Conservation (phyloP, 2,888 invertebrate genomes). For the Leptopilina drosophilae region DNA sequence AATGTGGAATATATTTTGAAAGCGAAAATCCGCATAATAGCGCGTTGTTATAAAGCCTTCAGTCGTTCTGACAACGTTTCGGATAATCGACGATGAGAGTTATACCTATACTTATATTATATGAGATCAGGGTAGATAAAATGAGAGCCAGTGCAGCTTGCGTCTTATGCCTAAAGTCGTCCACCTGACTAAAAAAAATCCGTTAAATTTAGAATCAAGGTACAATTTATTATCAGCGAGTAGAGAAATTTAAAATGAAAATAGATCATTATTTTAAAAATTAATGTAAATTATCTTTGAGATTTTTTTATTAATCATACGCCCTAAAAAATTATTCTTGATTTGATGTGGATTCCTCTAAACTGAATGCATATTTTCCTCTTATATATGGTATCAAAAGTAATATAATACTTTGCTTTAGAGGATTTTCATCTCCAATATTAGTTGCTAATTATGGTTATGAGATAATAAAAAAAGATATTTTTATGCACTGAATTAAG, state of each 20-base stretch:
- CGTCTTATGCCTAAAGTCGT: conserved; percentile 56
- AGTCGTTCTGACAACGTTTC: conserved; percentile 64
- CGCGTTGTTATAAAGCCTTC: conserved; percentile 56
- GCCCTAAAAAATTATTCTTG: too few relatives aligned
- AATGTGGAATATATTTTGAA: not conserved
- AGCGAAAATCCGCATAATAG: conserved; percentile 53
- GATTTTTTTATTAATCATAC: too few relatives aligned
- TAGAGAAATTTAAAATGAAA: not conserved
- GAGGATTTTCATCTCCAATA: too few relatives aligned
- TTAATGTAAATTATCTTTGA: too few relatives aligned
- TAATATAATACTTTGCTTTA: too few relatives aligned
- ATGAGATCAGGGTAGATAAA: conserved; percentile 70
- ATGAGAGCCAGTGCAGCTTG: conserved; percentile 68
- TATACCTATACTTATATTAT: conserved; percentile 68
- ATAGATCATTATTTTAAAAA: too few relatives aligned
- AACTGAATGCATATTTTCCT: too few relatives aligned
- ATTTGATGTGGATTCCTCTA: too few relatives aligned
- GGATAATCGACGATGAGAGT: conserved; percentile 66
- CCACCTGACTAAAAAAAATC: conserved; percentile 55
- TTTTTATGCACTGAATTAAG: too few relatives aligned
- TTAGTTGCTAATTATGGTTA: too few relatives aligned
- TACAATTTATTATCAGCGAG: not conserved
- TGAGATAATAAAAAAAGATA: too few relatives aligned
- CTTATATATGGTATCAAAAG: too few relatives aligned
- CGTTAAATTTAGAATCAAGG: conserved; percentile 22